Conservation (phyloP, 2,797 vertebrate species). For the Tokudaia muenninki region DNA sequence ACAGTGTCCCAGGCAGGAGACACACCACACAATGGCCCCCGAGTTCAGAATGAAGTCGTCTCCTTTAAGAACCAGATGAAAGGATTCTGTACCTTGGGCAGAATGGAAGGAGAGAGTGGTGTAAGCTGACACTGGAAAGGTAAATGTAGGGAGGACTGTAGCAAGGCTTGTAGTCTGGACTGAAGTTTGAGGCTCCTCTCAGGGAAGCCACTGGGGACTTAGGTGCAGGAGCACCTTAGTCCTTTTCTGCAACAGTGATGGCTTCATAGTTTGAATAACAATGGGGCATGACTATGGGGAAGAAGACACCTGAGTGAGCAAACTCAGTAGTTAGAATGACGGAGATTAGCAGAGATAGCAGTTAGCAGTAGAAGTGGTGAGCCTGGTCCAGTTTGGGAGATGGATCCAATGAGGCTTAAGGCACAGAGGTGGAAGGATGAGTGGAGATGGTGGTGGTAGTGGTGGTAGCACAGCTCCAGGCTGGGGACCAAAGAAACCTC, state of each 20-base stretch:
- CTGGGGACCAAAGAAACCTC: background rate
- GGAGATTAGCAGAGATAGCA: background rate
- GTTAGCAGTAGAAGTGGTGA: background rate
- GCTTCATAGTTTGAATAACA: background rate
- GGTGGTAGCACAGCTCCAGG: background rate
- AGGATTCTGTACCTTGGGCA: background rate
- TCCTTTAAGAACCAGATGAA: background rate
- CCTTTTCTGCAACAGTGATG: background rate
- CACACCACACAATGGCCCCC: background rate
- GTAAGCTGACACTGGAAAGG: background rate
- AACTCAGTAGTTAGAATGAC: background rate
- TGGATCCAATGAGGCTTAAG: background rate
- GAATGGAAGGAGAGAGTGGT: background rate
- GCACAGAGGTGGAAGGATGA: background rate
- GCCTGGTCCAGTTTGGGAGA: background rate
- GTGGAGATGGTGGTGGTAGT: fast-evolving
- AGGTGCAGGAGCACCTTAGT: background rate
- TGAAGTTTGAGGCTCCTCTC: background rate
- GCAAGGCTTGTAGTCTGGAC: background rate
- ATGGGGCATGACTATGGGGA: background rate
- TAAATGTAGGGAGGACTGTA: background rate
- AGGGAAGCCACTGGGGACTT: background rate
- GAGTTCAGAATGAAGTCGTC: background rate
- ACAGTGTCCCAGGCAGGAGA: background rate
- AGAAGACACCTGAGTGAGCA: background rate